phyloP scores from a whole-genome alignment of 2,888 invertebrate genomes.

The Ligdia adustata region DNA sequence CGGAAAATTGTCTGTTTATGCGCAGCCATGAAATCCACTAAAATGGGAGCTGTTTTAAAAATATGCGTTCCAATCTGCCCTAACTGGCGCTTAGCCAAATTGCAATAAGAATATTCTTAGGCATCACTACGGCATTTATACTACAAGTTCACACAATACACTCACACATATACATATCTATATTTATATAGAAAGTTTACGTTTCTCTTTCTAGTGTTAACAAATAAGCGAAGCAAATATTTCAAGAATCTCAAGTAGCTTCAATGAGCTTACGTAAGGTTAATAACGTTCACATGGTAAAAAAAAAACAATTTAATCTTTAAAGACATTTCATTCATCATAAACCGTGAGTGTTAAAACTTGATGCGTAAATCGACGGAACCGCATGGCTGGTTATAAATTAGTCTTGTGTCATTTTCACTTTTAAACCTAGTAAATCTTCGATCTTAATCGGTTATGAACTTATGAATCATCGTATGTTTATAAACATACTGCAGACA shows the following conservation, averaged over 20 bases:
- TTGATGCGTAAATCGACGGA: not conserved
- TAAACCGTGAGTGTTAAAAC: constrained; percentile 5
- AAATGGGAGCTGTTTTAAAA: constrained; percentile 55
- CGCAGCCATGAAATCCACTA: constrained; percentile 34
- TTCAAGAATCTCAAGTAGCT: constrained; percentile 15
- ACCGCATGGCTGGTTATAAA: constrained; percentile 14
- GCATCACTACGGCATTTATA: constrained; percentile 42
- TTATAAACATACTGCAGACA: constrained; percentile 10
- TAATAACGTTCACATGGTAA: constrained; percentile 6
- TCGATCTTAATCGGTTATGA: not conserved
- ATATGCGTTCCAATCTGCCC: constrained; percentile 60
- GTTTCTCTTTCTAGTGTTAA: constrained; percentile 34
- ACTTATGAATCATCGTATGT: constrained; percentile 13
- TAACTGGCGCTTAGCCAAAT: constrained; percentile 68
- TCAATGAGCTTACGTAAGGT: constrained; percentile 5
- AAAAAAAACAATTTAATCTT: constrained; percentile 8
- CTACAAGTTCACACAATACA: constrained; percentile 31
- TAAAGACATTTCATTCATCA: constrained; percentile 8
- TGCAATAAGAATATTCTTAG: constrained; percentile 46
- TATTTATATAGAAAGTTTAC: constrained; percentile 35
- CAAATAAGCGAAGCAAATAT: constrained; percentile 30
- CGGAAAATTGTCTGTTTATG: no score
- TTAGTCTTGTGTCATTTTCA: constrained; percentile 16
- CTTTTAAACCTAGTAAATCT: constrained; percentile 12
- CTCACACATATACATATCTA: constrained; percentile 19